Base-by-base conservation (phyloP, 2,797 vertebrate species). In the Streptopelia turtur region DNA sequence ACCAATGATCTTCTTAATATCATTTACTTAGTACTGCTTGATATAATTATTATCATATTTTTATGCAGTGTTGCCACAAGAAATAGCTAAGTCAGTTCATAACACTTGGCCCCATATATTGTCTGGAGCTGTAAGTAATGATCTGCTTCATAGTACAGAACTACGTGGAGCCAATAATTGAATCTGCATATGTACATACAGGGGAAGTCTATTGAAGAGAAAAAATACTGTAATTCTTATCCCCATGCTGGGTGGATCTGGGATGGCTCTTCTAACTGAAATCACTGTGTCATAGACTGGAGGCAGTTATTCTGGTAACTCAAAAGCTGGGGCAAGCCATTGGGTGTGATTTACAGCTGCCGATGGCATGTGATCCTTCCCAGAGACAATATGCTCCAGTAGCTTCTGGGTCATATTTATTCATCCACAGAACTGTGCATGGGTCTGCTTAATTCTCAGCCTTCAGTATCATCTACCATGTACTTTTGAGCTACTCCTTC, bases 261-360 rank as follows among this genome's bases (percentile, higher is more conserved):
- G 10, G 25, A 13, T 57, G 10, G 16, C 9, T 74, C 20, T 86
- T 31, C 52, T 50, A 30, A 61, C 5, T 14, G 37, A 60, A 75
- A 83, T 63, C 59, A 56, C 27, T 30, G 3, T 53, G 24, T 63
- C 0, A 0, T 22, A 43, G 8, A 31, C 25, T 74, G 5, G 0
- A 71, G 61, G 23, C 23, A 63, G 35, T 37, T 83, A 28, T 20
- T 69, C 31, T 49, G 43, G 39, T 52, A 84, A 57, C 16, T 41
- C 16, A 11, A 71, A 84, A 71, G 33, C 24, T 64, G 35, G 75
- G 39, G 12, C 30, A 79, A 89, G 37, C 7, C 24, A 20, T 5
- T 41, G 6, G 6, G 3, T 55, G 22, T 72, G 41, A 61, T 68
- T 77, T 83, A 49, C 24, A 70, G 7, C 21, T 66, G 45, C 28